Conservation (phyloP, 2,113 vertebrate species). For the Oreocharis arfaki region DNA sequence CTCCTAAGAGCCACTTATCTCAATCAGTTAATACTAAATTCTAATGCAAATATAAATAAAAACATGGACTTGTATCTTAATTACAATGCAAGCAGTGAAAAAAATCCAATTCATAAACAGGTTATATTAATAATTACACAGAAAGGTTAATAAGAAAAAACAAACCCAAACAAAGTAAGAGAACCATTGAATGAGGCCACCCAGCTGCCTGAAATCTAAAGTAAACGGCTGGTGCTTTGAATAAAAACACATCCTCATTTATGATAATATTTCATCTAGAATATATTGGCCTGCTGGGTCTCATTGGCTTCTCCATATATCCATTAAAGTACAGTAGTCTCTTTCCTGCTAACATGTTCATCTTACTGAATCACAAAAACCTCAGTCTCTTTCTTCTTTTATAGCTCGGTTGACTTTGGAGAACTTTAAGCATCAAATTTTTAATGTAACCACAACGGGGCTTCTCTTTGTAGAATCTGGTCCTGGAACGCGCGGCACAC, state of each 20-base stretch:
- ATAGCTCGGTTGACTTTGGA: conserved; percentile 36
- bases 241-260: conserved; percentile 57
- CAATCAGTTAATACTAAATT: not conserved
- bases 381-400: conserved; percentile 32
- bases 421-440: conserved; percentile 7
- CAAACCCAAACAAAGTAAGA: conserved; percentile 26
- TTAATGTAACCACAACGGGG: not conserved
- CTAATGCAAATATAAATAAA: conserved; percentile 7
- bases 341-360: conserved; percentile 9
- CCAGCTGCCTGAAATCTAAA: conserved; percentile 20
- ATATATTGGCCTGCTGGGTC: not conserved
- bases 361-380: conserved; percentile 1
- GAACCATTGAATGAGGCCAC: conserved; percentile 31
- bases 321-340: conserved; percentile 10
- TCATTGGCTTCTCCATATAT: not conserved
- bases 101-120: conserved; percentile 20
- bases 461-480: not conserved
- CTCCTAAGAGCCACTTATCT: conserved; percentile 4
- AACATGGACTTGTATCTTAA: not conserved
- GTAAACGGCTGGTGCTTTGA: conserved; percentile 40
- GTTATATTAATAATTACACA: conserved; percentile 55
- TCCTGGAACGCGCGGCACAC: not conserved
- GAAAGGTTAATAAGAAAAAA: conserved; percentile 41
- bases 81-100: conserved; percentile 6
- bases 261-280: conserved; percentile 47